Evolutionary conservation across 1,140 invertebrate genomes (phyloP), one percentile per base, ranked within the genome.

Genomic region (Aphaenogaster floridana): DNA sequence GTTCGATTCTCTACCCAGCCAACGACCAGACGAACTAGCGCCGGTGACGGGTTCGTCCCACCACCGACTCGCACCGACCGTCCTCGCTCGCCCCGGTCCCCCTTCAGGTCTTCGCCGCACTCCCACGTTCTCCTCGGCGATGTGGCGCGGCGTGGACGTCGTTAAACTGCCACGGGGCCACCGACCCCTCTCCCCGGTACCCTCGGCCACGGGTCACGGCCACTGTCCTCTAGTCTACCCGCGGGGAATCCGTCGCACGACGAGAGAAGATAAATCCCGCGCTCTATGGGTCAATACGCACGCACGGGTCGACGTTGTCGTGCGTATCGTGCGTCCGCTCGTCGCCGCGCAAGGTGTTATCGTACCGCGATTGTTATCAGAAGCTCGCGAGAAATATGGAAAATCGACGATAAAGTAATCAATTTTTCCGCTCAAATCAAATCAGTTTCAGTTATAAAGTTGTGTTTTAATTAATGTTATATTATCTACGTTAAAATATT

Each of bases 171-270:
- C 89, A 85, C 91, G 93, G 92, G 94, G 94, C 94, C 94, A 93
- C 88, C 94, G 93, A 94, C 94, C 93, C 93, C 93, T 91, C 91
- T 90, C 90, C 90, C 91, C 77, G 88, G 89, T 89, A 83, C 92
- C 87, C 90, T 89, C 91, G 92, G 87, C 86, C 90, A 52, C 92
- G 93, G 94, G 94, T 95, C 94, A 95, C 93, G 94, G 94, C 94
- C 94, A 95, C 94, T 95, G 94, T 95, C 94, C 94, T 94, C 94
- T 93, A 95, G 93, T 95, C 93, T 95, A 93, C 94, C 92, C 92
- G 87, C 92, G 52, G 71, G 76, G 84, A 90, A 88, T 86, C 90
- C 79, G 77, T 88, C 34, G 85, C 69, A 66, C 57, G 74, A 80
- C 79, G 85, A 89, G 64, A 88, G 85, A 83, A 87, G 87, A 88